Conservation (phyloP, 2,888 invertebrate species). For the Trissolcus japonicus region DNA sequence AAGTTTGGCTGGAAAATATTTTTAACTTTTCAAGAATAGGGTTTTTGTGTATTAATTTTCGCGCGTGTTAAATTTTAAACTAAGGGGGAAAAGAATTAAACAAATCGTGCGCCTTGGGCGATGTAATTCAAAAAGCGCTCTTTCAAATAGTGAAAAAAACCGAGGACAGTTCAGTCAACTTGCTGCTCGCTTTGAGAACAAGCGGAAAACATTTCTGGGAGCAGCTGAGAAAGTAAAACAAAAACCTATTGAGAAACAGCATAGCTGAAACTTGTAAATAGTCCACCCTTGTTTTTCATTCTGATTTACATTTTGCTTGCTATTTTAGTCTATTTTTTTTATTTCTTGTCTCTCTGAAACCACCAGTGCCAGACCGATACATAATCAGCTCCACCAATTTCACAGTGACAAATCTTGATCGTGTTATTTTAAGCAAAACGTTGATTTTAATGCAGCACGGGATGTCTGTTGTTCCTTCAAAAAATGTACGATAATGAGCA, state of each 20-base stretch:
- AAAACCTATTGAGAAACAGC: conserved; percentile 40
- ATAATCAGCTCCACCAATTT: neutral
- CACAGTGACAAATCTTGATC: neutral
- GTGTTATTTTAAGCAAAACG: too few relatives aligned
- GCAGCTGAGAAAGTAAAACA: conserved; percentile 8
- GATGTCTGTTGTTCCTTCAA: conserved; percentile 37
- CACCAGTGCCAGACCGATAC: conserved; percentile 40
- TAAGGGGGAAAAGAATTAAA: neutral
- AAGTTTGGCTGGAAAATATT: conserved; percentile 31
- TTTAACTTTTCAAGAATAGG: too few relatives aligned
- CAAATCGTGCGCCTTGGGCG: neutral
- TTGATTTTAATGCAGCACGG: conserved; percentile 2
- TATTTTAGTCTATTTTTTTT: conserved; percentile 21
- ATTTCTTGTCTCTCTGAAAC: conserved; percentile 27
- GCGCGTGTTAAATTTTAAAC: neutral
- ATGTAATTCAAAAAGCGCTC: too few relatives aligned
- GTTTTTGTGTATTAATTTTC: neutral
- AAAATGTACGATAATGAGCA: conserved; percentile 37
- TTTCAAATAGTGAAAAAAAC: conserved; percentile 17
- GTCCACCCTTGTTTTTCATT: conserved; percentile 53
- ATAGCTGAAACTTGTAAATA: conserved; percentile 67
- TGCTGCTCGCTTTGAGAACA: neutral
- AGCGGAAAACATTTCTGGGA: too few relatives aligned
- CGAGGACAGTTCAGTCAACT: conserved; percentile 23
- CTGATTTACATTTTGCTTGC: conserved; percentile 37